A percentile compares a stretch with the other conserved stretches of the same genome.
phyloP scores from a whole-genome alignment of 2,797 vertebrate genomes.

The Sphenodon punctatus region DNA sequence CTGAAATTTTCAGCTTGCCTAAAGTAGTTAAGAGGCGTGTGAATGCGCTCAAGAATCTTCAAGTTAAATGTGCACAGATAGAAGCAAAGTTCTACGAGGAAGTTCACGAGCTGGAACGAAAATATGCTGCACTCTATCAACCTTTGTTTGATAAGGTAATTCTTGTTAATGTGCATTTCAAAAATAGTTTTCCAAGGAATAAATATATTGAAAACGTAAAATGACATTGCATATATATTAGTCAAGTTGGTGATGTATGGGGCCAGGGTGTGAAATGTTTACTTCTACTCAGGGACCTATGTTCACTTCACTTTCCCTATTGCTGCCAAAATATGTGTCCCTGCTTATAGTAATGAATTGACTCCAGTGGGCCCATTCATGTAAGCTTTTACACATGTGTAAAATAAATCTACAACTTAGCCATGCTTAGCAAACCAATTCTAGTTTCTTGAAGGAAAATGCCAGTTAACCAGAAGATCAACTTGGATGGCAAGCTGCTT shows the following conservation, averaged over 20 bases:
- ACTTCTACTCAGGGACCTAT: no score
- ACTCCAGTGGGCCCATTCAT: background rate
- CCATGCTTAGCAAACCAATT: background rate
- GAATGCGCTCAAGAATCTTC: constrained; percentile 98
- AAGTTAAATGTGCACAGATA: constrained; percentile 98
- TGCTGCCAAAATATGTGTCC: no score
- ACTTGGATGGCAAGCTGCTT: no score
- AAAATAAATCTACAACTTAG: no score
- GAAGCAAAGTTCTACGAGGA: constrained; percentile 99
- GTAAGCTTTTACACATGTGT: no score
- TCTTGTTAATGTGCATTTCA: constrained; percentile 16
- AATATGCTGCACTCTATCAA: constrained; percentile 97
- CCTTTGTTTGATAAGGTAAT: constrained; percentile 97
- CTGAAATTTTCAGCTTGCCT: constrained; percentile 85
- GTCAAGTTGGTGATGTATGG: no score
- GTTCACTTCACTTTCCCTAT: no score
- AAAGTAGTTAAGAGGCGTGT: constrained; percentile 97
- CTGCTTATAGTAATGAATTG: fast-evolving
- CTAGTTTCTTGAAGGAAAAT: background rate
- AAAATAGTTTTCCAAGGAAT: background rate
- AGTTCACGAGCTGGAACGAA: constrained; percentile 97
- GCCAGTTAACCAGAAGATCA: background rate
- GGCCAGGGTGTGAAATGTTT: background rate
- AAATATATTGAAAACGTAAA: background rate
- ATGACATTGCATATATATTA: no score